These are phyloP conservation scores for Leucoraja ocellata DNA, from an alignment of 2,797 vertebrate species.

Conservation along the genomic window DNA sequence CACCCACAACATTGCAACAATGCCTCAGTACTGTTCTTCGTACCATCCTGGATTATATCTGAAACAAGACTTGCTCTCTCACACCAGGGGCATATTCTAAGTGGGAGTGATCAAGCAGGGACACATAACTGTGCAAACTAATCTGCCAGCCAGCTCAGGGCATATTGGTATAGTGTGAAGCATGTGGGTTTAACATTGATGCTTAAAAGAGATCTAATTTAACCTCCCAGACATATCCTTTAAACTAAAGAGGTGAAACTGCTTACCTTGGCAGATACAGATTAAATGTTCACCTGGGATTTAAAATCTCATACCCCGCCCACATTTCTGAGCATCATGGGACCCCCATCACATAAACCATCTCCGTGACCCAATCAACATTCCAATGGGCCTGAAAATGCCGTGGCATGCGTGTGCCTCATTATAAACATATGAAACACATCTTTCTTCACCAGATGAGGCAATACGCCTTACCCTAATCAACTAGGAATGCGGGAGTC, in stretches of 20 bases:
- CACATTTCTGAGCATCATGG: neutral
- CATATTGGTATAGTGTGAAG: no score
- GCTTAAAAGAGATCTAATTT: no score
- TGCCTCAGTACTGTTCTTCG: neutral
- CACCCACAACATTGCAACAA: neutral
- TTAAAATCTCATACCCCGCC: neutral
- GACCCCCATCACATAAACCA: neutral
- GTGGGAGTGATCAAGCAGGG: no score
- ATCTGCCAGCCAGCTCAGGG: no score
- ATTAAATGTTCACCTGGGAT: neutral
- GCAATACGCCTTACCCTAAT: neutral
- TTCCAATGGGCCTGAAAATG: neutral
- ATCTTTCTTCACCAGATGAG: neutral
- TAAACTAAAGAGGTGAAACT: neutral
- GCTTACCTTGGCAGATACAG: neutral
- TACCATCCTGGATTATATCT: neutral
- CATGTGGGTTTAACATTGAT: no score
- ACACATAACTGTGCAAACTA: no score
- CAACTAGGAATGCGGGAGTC: neutral
- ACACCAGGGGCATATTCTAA: neutral
- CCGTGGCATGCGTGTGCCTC: neutral
- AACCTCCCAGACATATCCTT: no score
- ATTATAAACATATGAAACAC: neutral
- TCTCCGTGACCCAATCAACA: neutral
- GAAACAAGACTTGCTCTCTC: neutral